These are phyloP conservation scores for Sphaerodactylus townsendi DNA, from an alignment of 2,113 vertebrate species.

Conservation along the genomic window DNA sequence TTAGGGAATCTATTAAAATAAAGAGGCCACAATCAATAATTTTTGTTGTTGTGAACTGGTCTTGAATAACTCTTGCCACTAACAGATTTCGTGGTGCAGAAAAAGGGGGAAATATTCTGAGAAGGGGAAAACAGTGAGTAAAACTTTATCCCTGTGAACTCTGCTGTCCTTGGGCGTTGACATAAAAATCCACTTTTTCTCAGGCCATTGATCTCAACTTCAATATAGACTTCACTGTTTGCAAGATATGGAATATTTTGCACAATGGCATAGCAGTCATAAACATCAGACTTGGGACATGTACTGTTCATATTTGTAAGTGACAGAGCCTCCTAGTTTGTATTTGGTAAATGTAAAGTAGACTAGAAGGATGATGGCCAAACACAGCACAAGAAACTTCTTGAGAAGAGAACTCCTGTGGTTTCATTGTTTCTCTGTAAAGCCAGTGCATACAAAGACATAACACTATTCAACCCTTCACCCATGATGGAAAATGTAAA, in stretches of 20 bases:
- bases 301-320: conserved; percentile 34
- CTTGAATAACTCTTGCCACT: conserved; percentile 33
- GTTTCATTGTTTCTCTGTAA: conserved; percentile 77
- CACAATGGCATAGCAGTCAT: conserved; percentile 42
- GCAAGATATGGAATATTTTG: conserved; percentile 79
- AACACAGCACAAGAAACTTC: conserved; percentile 72
- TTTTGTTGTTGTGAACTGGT: neutral
- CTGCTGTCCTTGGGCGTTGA: conserved; percentile 55
- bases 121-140: conserved; percentile 47
- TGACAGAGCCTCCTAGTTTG: conserved; percentile 12
- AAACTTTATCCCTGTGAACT: conserved; percentile 61
- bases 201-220: conserved; percentile 73
- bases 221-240: conserved; percentile 70
- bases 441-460: conserved; percentile 79
- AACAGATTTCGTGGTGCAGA: conserved; percentile 53
- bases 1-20: neutral
- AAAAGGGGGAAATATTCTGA: conserved; percentile 59
- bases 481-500: conserved; percentile 78
- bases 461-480: conserved; percentile 73
- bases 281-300: conserved; percentile 36
- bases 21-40: conserved; percentile 4
- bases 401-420: conserved; percentile 80
- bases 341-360: conserved; percentile 60
- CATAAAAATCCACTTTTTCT: conserved; percentile 74
- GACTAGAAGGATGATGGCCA: conserved; percentile 64